phyloP scores from a whole-genome alignment of 2,113 vertebrate species.

The Aythya baeri region DNA sequence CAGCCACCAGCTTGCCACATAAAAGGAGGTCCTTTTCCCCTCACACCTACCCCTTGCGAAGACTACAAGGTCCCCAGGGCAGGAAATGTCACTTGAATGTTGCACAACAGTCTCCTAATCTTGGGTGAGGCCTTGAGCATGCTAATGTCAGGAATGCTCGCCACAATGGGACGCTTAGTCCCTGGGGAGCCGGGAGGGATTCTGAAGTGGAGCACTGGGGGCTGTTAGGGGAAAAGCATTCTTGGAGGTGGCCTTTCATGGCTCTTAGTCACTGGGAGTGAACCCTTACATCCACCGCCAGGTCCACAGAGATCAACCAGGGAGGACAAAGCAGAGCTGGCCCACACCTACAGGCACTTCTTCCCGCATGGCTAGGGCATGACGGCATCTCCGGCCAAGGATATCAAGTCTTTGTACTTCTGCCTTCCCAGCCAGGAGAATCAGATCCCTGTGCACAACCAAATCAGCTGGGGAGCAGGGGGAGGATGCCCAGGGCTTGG shows the following conservation, averaged over 20 bases:
- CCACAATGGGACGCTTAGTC: slow-evolving; percentile 43
- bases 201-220: background rate
- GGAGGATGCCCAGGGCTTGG: background rate
- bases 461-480: background rate
- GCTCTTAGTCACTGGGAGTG: background rate
- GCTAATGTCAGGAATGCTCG: slow-evolving; percentile 45
- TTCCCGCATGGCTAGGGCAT: background rate
- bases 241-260: background rate
- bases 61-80: background rate
- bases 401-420: background rate
- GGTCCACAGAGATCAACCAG: background rate
- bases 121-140: slow-evolving; percentile 41
- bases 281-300: background rate
- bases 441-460: background rate
- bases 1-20: background rate
- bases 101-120: slow-evolving; percentile 45
- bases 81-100: slow-evolving; percentile 20
- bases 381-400: background rate
- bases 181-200: background rate
- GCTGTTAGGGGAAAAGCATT: background rate
- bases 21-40: background rate
- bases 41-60: background rate
- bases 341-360: background rate
- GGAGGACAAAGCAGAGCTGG: rapidly evolving
- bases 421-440: background rate